phyloP scores from a whole-genome alignment of 2,797 vertebrate species.

The Micromesistius poutassou region DNA sequence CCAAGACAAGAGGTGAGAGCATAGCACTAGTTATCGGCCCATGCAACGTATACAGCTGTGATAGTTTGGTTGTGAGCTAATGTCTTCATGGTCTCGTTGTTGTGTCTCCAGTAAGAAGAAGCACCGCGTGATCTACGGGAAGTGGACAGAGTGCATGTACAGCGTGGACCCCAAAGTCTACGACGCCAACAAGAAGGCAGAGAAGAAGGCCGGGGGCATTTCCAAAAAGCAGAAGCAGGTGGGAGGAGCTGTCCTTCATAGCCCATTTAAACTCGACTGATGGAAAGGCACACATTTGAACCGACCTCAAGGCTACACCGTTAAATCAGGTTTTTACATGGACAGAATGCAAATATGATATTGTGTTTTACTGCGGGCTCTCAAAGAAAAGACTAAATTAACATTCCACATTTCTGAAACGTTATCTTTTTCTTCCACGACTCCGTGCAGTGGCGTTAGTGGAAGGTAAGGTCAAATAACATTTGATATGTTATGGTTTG shows the following conservation, averaged over 20 bases:
- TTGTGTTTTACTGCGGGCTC: constrained; percentile 41
- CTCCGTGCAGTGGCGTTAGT: constrained; percentile 68
- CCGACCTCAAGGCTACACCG: neutral
- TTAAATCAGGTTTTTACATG: neutral
- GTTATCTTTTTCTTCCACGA: constrained; percentile 63
- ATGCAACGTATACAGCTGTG: neutral
- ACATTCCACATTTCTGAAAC: constrained; percentile 49
- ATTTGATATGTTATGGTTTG: constrained; percentile 43
- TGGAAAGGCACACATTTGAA: neutral
- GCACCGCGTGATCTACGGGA: constrained; percentile 87
- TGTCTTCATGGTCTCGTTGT: constrained; percentile 3
- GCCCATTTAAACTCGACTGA: neutral
- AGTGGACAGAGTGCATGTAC: constrained; percentile 98
- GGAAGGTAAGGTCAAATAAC: constrained; percentile 63
- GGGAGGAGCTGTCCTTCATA: constrained; percentile 9
- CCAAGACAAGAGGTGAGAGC: constrained; percentile 89
- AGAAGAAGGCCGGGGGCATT: constrained; percentile 76
- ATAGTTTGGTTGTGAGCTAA: neutral
- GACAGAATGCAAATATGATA: neutral
- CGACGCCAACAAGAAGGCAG: constrained; percentile 81
- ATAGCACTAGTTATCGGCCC: neutral
- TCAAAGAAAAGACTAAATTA: constrained; percentile 19
- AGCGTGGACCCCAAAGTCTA: constrained; percentile 81
- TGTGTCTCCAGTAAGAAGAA: constrained; percentile 85
- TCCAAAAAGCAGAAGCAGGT: constrained; percentile 80